Evolutionary conservation across 2,113 vertebrate genomes (phyloP).

Genomic region (Calonectris borealis): DNA sequence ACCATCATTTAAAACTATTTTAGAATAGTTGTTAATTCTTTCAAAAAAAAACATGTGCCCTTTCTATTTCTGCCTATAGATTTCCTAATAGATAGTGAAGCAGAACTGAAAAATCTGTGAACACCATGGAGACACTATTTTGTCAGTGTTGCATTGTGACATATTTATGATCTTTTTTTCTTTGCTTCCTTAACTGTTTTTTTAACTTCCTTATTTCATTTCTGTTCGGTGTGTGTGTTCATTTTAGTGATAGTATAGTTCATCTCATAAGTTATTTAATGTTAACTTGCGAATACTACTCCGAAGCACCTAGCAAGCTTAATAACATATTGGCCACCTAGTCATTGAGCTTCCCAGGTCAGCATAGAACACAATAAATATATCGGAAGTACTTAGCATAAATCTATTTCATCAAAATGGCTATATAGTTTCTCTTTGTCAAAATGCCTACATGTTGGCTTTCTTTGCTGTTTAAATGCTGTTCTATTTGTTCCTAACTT

Average conservation of each 20-base stretch:
- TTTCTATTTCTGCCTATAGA: neutral
- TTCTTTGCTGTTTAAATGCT: slow-evolving; percentile 72
- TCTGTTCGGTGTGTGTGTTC: neutral
- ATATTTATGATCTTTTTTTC: neutral
- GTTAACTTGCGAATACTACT: neutral
- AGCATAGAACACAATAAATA: neutral
- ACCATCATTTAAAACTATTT: neutral
- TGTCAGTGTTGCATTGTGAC: neutral
- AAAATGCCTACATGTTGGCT: slow-evolving; percentile 53
- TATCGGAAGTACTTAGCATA: neutral
- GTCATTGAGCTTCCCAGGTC: neutral
- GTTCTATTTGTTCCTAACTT: slow-evolving; percentile 76
- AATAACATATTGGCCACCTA: neutral
- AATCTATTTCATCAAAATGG: neutral
- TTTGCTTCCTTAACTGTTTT: slow-evolving; percentile 8
- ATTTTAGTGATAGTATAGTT: neutral
- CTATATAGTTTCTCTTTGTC: slow-evolving; percentile 23
- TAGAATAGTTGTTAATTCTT: neutral
- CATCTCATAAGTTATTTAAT: neutral
- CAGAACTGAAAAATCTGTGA: neutral
- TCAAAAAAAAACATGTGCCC: neutral
- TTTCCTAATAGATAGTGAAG: neutral
- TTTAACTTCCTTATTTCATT: slow-evolving; percentile 18
- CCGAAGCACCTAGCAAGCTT: neutral
- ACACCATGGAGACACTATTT: neutral